Evolutionary conservation across 2,888 invertebrate genomes (phyloP), one percentile per base, ranked within the genome.

Genomic region (Theretra japonica): DNA sequence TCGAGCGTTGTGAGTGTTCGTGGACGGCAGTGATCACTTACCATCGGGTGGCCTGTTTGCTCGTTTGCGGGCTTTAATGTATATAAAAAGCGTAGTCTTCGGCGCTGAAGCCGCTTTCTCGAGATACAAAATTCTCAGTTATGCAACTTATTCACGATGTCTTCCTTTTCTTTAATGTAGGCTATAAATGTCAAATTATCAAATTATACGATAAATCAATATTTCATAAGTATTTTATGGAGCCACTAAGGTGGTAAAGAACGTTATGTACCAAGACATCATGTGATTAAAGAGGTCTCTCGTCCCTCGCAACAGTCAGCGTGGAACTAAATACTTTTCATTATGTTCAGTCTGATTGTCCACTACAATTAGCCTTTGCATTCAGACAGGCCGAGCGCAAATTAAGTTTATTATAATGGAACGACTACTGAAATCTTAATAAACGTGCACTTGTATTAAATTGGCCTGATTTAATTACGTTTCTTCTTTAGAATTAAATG

Each of bases 401-500:
- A 53, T 53, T 53, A 53, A 53, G 53, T 53, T 53, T n/a, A n/a
- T 53, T 17, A 53, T 53, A 53, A 53, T 53, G 41, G 41, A n/a
- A 53, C 53, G n/a, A 53, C 19, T n/a, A 53, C 19, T 53, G 53
- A 53, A 53, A 53, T 53, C 19, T 53, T 53, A 53, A 41, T 41
- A 41, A 41, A 53, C n/a, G 53, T 53, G 53, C 53, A 53, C 53
- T 53, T 53, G 53, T 53, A 53, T 53, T 53, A 53, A 53, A 53
- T 53, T 53, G 53, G 53, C 53, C 53, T 53, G 53, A 17, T 53
- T 53, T n/a, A 0, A 53, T 53, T 53, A n/a, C 53, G 53, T n/a
- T n/a, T n/a, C n/a, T 2, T 53, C 6, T n/a, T 53, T 53, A 17
- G 6, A 41, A 41, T 41, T 15, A 41, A 41, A 41, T 41, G 53